Evolutionary conservation across 2,113 vertebrate genomes (phyloP), one percentile per base, ranked within the genome.

Genomic region (Petrocephalus zakoni): DNA sequence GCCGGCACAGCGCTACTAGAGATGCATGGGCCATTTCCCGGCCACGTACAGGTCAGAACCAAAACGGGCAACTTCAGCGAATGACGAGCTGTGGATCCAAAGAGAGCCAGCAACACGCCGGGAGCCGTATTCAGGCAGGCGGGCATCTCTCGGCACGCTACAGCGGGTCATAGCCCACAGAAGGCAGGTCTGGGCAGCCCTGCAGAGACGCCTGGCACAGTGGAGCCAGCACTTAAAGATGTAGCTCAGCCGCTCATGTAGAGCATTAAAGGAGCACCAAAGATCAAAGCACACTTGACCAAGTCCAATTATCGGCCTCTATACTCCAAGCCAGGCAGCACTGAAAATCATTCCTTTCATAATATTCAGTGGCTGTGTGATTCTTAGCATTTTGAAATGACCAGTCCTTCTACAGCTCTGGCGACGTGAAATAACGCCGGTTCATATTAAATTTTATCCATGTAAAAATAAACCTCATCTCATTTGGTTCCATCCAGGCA

Each of bases 231-330:
- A 52, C 72, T 89, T 52, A 82, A 21, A 82, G 58, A 89, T 83
- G 81, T 81, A 81, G 75, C 42, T 19, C 42, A 53, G 37, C 89
- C 72, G 22, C 34, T 87, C 88, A 58, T 89, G 88, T 89, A 87
- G 55, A 87, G 53, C 85, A 90, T 82, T 86, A 83, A 88, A 87
- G 87, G 82, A 81, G 90, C 88, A 90, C 87, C 87, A 87, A 90
- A 91, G 90, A 92, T 92, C 89, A 92, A 91, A 92, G 92, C 86
- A 88, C 90, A 90, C 90, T 91, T 89, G 90, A 92, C 91, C 91
- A 92, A 91, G 88, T 89, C 90, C 91, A 93, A 93, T 92, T 87
- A 93, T 89, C 86, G 87, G 90, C 91, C 89, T 88, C 87, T 91
- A 72, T 81, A 88, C 89, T 64, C 58, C 87, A 87, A 61, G 90